Base-by-base conservation (phyloP, 2,113 vertebrate genomes). In the Cnemophilus loriae region DNA sequence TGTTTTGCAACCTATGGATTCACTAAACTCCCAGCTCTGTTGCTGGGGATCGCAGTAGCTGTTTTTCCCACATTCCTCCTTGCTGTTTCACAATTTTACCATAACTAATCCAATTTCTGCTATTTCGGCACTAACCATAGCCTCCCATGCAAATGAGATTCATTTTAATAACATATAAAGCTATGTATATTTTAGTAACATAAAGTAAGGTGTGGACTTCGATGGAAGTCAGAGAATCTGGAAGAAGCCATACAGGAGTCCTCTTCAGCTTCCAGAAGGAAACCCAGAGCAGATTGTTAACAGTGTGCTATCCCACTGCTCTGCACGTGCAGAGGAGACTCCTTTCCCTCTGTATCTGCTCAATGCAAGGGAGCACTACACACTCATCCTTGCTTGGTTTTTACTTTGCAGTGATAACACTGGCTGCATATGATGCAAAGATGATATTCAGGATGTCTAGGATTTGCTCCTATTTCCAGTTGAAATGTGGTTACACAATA, bases 381-480 rank as follows among this genome's bases (percentile, higher is more conserved):
- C 16, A 44, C 8, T 87, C 44, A 28, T 68, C 77, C 65, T 83
- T 87, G 32, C 67, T 93, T 64, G n/a, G 5, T 17, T 90, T 95
- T 88, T 30, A 32, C 35, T 93, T 82, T 75, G 22, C 44, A 42
- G 77, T 33, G 4, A 18, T 67, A 75, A 53, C 23, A 57, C 12
- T 73, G 61, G 49, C 70, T 93, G 46, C 26, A 42, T 49, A 24
- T 3, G 0, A 59, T 53, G 20, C 32, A 53, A 75, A 85, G 41
- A 93, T 76, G 52, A 80, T 41, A 82, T 79, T 93, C 20, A 4
- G 37, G 73, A 73, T 5, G 3, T 83, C 79, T 93, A 47, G 50
- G 82, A 65, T 90, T 77, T 84, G 57, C 70, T 89, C 47, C 75
- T 90, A 46, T 90, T 95, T 96, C 85, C 59, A 80, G 92, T 73